Conservation (phyloP, 2,113 vertebrate species). For the Puma concolor region DNA sequence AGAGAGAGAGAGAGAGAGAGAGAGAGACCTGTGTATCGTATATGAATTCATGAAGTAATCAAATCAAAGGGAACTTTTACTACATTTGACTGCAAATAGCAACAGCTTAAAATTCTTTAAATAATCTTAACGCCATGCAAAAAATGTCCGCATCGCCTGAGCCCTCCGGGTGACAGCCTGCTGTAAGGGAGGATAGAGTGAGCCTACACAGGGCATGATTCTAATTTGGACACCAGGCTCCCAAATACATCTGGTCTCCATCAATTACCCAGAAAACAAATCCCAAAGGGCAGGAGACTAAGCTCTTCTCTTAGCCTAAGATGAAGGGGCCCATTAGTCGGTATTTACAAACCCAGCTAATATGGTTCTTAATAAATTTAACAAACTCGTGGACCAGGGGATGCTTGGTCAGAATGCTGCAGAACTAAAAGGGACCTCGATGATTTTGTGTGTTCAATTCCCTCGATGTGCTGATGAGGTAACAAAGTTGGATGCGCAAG, state of each 20-base stretch:
- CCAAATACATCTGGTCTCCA: conserved; percentile 9
- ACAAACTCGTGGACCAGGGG: background rate
- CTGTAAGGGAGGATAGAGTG: background rate
- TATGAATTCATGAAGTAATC: background rate
- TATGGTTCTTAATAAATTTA: conserved; percentile 47
- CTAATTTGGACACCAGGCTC: conserved; percentile 27
- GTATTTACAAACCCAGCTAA: background rate
- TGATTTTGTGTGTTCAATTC: background rate
- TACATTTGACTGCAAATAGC: conserved; percentile 19
- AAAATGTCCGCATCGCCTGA: background rate
- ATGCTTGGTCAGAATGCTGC: background rate
- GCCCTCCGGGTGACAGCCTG: background rate
- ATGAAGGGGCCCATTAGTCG: background rate
- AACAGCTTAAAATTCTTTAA: conserved; percentile 56
- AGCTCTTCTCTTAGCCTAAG: background rate
- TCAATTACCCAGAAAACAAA: conserved; percentile 45
- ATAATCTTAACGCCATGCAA: conserved; percentile 48
- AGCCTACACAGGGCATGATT: background rate
- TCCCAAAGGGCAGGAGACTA: conserved; percentile 58
- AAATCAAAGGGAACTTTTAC: background rate
- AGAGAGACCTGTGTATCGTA: background rate
- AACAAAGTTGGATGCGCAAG: background rate
- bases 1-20: background rate
- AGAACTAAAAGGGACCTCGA: background rate
- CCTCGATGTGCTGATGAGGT: background rate